Evolutionary conservation across 2,797 vertebrate species (phyloP).

Genomic region (Heteromormyrus szaboi): DNA sequence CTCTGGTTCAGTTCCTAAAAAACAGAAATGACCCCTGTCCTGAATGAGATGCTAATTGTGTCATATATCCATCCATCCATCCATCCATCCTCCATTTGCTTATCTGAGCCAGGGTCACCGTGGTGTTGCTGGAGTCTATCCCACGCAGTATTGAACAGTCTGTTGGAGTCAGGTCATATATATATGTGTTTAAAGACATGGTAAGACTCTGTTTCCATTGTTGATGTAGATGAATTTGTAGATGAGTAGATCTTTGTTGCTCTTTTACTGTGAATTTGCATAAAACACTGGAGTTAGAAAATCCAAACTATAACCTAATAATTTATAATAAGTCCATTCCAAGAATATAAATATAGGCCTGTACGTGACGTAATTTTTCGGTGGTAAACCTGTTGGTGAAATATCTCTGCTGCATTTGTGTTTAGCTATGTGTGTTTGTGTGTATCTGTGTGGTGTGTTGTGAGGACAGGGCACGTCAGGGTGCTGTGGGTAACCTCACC

Average conservation of each 20-base stretch:
- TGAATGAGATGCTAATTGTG: not conserved
- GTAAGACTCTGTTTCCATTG: not conserved
- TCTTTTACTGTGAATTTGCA: not conserved
- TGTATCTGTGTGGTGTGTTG: not conserved
- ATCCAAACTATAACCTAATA: not conserved
- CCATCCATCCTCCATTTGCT: not conserved
- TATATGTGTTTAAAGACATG: not conserved
- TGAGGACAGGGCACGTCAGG: conserved; percentile 32
- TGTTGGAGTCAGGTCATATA: not conserved
- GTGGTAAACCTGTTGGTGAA: not conserved
- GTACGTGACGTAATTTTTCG: not conserved
- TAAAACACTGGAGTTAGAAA: not conserved
- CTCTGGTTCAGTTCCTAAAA: not conserved
- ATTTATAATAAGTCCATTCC: not conserved
- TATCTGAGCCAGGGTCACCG: not conserved
- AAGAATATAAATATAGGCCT: not conserved
- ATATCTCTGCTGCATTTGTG: not conserved
- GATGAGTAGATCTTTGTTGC: not conserved
- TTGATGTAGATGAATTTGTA: not conserved
- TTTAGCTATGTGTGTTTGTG: not conserved
- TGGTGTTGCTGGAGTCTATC: not conserved
- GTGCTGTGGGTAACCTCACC: conserved; percentile 46
- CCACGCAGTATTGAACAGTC: not conserved
- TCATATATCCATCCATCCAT: not conserved
- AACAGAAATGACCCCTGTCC: not conserved